Conservation (phyloP, 1,140 invertebrate species). For the Maconellicoccus hirsutus region DNA sequence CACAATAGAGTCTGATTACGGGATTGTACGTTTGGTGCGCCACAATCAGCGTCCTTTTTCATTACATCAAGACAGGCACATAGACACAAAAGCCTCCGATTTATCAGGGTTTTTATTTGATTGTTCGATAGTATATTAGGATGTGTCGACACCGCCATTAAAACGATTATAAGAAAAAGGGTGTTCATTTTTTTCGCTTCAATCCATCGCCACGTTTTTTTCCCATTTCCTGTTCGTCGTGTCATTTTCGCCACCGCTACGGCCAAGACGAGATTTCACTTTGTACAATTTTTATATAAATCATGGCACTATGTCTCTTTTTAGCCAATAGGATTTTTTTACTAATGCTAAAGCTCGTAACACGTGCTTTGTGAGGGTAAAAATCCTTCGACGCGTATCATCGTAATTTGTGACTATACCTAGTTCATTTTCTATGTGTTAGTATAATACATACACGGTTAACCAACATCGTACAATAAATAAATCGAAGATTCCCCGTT, state of each 20-base stretch:
- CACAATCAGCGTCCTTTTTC: slow-evolving; percentile 2
- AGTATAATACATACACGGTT: neutral
- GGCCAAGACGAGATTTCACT: neutral
- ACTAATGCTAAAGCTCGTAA: neutral
- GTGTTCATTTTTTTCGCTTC: neutral
- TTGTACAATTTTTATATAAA: neutral
- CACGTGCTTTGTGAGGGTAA: neutral
- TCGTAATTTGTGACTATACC: too few species aligned
- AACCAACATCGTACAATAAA: neutral
- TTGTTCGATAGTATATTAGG: slow-evolving; percentile 9
- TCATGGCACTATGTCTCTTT: neutral
- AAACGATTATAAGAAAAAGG: slow-evolving; percentile 9
- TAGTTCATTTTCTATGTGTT: too few species aligned
- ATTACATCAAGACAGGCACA: too few species aligned
- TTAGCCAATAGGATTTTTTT: neutral
- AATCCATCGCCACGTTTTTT: neutral
- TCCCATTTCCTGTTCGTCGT: neutral
- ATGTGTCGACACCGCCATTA: slow-evolving; percentile 7
- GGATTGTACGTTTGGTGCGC: slow-evolving; percentile 2
- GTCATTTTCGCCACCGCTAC: neutral
- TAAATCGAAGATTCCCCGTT: neutral
- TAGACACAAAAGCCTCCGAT: neutral
- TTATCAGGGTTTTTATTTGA: slow-evolving; percentile 9
- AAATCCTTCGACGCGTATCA: too few species aligned
- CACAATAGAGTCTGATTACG: neutral